phyloP scores from a whole-genome alignment of 2,113 vertebrate species.

The Pseudolaguvia tuberculata region DNA sequence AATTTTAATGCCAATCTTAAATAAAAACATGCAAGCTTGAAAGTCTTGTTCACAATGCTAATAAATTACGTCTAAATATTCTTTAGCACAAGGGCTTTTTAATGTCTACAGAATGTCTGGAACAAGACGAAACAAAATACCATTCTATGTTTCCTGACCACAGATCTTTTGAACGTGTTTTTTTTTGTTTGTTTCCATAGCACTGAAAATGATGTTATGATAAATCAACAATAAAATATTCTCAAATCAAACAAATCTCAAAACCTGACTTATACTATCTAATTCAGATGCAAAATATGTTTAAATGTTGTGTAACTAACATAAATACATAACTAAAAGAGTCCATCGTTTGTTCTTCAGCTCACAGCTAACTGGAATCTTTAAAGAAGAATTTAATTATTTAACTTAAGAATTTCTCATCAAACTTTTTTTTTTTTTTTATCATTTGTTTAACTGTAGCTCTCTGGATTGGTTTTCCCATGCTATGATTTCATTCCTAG shows the following conservation, averaged over 20 bases:
- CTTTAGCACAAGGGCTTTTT: conserved; percentile 27
- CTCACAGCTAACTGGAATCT: background rate
- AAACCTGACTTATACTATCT: background rate
- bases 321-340: background rate
- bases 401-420: conserved; percentile 2
- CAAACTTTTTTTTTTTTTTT: conserved; percentile 5
- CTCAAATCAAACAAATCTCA: conserved; percentile 12
- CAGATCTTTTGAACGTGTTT: conserved; percentile 39
- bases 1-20: conserved; percentile 14
- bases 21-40: conserved; percentile 13
- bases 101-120: conserved; percentile 38
- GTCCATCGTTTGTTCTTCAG: conserved; percentile 4
- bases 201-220: conserved; percentile 26
- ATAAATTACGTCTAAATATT: conserved; percentile 23
- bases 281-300: background rate
- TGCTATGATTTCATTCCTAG: conserved; percentile 28
- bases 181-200: conserved; percentile 33
- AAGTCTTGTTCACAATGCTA: conserved; percentile 12
- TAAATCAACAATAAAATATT: conserved; percentile 13
- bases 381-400: too few species aligned
- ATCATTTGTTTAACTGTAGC: conserved; percentile 3
- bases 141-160: conserved; percentile 34
- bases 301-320: background rate
- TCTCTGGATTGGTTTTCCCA: conserved; percentile 31
- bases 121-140: conserved; percentile 35